Percentiles rank a stretch among this genome's conserved stretches.
phyloP scores from a whole-genome alignment of 1,140 invertebrate species.

The Trissolcus basalis region DNA sequence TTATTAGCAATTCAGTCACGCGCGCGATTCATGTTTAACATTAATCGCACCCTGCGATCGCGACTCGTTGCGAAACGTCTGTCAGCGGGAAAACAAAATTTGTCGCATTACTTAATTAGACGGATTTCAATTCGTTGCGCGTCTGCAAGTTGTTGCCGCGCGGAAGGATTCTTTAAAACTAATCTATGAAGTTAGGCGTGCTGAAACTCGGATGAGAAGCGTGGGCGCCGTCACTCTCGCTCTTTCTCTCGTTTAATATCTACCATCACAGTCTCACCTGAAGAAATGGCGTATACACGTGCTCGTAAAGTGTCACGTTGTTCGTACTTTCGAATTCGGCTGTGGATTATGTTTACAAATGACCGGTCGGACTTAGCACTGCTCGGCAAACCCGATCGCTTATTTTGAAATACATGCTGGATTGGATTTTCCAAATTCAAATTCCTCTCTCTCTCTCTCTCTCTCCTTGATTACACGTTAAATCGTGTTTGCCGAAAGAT shows the following conservation, averaged over 20 bases:
- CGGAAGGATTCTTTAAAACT: constrained; percentile 67
- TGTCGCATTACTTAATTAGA: constrained; percentile 42
- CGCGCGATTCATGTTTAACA: constrained; percentile 31
- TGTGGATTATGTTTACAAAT: constrained; percentile 26
- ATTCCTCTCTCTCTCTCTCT: too few species aligned
- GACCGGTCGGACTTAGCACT: background rate
- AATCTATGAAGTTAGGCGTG: constrained; percentile 57
- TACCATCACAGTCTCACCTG: constrained; percentile 33
- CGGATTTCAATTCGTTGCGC: constrained; percentile 32
- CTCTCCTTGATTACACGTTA: too few species aligned
- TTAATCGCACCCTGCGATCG: constrained; percentile 31
- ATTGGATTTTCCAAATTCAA: too few species aligned
- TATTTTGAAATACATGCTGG: too few species aligned
- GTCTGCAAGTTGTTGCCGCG: constrained; percentile 49
- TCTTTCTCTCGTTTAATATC: constrained; percentile 24
- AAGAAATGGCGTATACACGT: constrained; percentile 38
- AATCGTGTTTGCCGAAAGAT: too few species aligned
- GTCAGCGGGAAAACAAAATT: constrained; percentile 28
- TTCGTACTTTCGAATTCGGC: constrained; percentile 49
- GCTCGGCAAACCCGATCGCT: background rate
- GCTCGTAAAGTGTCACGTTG: constrained; percentile 43
- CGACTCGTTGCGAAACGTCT: constrained; percentile 21
- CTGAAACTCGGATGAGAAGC: constrained; percentile 51
- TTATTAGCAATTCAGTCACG: constrained; percentile 48
- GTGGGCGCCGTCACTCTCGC: constrained; percentile 67